Percentiles rank a stretch among this genome's conserved stretches.
phyloP scores from a whole-genome alignment of 2,113 vertebrate genomes.

The Mormoops blainvillei region DNA sequence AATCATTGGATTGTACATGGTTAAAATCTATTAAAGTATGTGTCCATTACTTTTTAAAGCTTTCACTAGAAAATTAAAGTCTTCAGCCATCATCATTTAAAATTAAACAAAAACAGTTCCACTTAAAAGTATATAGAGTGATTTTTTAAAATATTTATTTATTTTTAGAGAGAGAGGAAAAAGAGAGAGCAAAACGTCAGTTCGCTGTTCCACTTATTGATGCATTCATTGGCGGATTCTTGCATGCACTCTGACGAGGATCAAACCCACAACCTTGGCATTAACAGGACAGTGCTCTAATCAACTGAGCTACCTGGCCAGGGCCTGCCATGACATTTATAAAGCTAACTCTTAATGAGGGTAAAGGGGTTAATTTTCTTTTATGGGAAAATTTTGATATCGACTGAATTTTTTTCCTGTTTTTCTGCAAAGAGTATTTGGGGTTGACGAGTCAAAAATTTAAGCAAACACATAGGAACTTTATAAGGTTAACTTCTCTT shows the following conservation, averaged over 20 bases:
- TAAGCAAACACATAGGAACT: slow-evolving; percentile 43
- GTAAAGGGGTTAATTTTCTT: slow-evolving; percentile 48
- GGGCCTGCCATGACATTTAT: neutral
- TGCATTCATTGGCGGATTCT: neutral
- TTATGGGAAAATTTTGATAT: slow-evolving; percentile 24
- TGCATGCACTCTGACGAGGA: neutral
- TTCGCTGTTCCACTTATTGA: neutral
- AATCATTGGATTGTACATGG: neutral
- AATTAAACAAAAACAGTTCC: slow-evolving; percentile 33
- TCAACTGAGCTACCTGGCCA: neutral
- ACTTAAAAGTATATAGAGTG: neutral
- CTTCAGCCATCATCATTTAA: neutral
- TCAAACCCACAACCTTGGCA: neutral
- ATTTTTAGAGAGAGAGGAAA: neutral
- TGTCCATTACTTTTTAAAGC: neutral
- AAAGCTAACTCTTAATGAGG: neutral
- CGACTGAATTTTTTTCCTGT: slow-evolving; percentile 39
- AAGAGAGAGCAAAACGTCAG: neutral
- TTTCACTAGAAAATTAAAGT: slow-evolving; percentile 21
- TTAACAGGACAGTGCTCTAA: neutral
- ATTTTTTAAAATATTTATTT: neutral
- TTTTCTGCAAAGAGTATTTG: slow-evolving; percentile 44
- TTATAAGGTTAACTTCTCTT: neutral
- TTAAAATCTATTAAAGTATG: neutral
- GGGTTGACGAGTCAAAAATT: slow-evolving; percentile 52